Evolutionary conservation across 2,888 invertebrate genomes (phyloP).

Genomic region (Hypolimnas misippus): DNA sequence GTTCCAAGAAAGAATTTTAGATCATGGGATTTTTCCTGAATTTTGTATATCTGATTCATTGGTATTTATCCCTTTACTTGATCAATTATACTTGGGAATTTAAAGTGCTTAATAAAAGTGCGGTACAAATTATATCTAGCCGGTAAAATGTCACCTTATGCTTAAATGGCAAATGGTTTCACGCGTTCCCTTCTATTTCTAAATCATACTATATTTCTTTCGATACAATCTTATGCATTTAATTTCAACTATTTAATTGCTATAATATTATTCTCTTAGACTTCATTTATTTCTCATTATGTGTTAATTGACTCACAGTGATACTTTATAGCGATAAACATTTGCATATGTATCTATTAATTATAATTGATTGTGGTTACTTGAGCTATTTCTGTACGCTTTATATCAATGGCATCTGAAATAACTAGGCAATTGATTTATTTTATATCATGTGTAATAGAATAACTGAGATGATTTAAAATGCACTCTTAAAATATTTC

Average conservation of each 20-base stretch:
- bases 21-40: too few relatives aligned
- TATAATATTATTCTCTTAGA: neutral
- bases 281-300: conserved; percentile 41
- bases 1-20: neutral
- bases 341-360: conserved; percentile 50
- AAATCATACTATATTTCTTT: neutral
- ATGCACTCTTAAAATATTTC: too few relatives aligned
- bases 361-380: conserved; percentile 45
- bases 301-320: conserved; percentile 46
- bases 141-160: conserved; percentile 1
- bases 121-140: neutral
- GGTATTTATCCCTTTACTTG: too few relatives aligned
- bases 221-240: neutral
- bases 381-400: conserved; percentile 38
- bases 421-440: conserved; percentile 6
- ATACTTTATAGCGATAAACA: conserved; percentile 53
- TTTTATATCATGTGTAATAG: neutral
- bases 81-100: conserved; percentile 3
- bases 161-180: neutral
- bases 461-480: conserved; percentile 3
- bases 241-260: neutral
- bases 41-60: too few relatives aligned
- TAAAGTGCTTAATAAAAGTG: neutral
- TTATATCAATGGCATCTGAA: conserved; percentile 25
- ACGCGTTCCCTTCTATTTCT: neutral